phyloP scores from a whole-genome alignment of 2,113 vertebrate species.

The Leptobrachium leishanense region DNA sequence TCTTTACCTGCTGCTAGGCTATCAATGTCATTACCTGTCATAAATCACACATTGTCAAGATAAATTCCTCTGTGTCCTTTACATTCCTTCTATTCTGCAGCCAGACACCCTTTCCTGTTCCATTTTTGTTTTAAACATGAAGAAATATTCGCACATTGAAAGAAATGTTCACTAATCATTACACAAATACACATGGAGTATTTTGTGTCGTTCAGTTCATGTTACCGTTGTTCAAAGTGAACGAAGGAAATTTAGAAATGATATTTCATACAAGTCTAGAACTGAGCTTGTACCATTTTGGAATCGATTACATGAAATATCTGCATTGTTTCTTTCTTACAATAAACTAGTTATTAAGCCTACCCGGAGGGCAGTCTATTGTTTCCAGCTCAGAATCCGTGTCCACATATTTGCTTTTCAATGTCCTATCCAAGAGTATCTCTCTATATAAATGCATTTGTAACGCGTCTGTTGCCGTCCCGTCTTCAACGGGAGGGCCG shows the following conservation, averaged over 20 bases:
- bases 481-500: no score
- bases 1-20: constrained; percentile 52
- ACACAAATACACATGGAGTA: constrained; percentile 39
- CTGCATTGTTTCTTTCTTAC: no score
- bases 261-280: neutral
- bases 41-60: constrained; percentile 54
- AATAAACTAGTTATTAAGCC: no score
- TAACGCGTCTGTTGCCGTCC: no score
- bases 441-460: no score
- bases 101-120: neutral
- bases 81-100: constrained; percentile 39
- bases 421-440: no score
- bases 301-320: no score
- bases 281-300: neutral
- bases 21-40: constrained; percentile 56
- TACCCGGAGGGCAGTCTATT: no score
- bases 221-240: constrained; percentile 24
- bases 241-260: neutral
- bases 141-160: constrained; percentile 55
- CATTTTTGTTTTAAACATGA: constrained; percentile 1
- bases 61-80: constrained; percentile 51
- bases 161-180: constrained; percentile 49
- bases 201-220: constrained; percentile 51
- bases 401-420: no score
- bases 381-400: no score